Evolutionary conservation across 2,797 vertebrate genomes (phyloP).

Genomic region (Sebastes oblongus): DNA sequence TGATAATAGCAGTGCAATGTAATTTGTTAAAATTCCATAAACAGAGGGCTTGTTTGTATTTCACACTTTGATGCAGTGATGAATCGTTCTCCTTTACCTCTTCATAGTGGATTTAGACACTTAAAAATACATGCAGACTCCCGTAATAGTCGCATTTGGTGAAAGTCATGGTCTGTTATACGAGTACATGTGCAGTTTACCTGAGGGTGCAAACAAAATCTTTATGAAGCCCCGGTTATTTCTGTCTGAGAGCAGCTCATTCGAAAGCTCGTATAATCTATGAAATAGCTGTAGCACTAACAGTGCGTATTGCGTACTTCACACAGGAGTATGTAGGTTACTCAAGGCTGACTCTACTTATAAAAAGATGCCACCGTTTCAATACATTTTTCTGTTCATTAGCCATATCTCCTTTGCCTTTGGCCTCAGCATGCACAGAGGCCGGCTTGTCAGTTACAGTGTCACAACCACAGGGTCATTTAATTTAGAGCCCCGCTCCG

Average conservation of each 20-base stretch:
- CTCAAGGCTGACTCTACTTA: conserved; percentile 27
- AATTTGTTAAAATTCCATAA: conserved; percentile 13
- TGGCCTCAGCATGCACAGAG: conserved; percentile 32
- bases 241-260: conserved; percentile 40
- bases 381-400: conserved; percentile 61
- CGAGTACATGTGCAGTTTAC: conserved; percentile 9
- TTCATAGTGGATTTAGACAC: not conserved
- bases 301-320: conserved; percentile 16
- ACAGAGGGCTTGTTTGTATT: conserved; percentile 10
- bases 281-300: conserved; percentile 31
- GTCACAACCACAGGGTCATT: conserved; percentile 66
- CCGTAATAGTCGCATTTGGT: conserved; percentile 9
- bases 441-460: conserved; percentile 63
- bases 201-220: conserved; percentile 37
- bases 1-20: not conserved
- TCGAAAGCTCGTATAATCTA: conserved; percentile 57
- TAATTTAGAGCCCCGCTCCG: conserved; percentile 64
- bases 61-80: not conserved
- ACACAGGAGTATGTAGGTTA: conserved; percentile 47
- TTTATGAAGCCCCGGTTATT: conserved; percentile 42
- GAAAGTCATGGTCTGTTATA: conserved; percentile 28
- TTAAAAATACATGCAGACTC: not conserved
- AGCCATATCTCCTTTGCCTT: conserved; percentile 58
- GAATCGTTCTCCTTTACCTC: not conserved
- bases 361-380: conserved; percentile 47